phyloP scores from a whole-genome alignment of 2,797 vertebrate genomes.

The Intellagama lesueurii region DNA sequence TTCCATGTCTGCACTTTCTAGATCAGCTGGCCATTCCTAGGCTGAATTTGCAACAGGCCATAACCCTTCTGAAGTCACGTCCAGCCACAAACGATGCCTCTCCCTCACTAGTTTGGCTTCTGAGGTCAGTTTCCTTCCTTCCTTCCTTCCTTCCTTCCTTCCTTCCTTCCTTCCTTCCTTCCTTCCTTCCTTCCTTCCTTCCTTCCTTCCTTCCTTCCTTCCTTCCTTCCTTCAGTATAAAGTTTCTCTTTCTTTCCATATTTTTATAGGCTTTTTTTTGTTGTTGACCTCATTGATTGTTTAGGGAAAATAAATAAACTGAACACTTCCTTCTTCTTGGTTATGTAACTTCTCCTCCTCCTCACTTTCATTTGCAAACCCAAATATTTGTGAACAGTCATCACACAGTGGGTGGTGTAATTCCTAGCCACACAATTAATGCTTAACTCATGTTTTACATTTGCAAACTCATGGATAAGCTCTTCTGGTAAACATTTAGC shows the following conservation, averaged over 20 bases:
- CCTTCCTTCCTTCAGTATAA: too few species aligned
- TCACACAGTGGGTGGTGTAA: background rate
- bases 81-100: background rate
- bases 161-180: too few species aligned
- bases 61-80: background rate
- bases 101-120: background rate
- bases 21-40: background rate
- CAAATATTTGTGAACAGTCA: slow-evolving; percentile 27
- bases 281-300: too few species aligned
- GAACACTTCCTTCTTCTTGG: background rate
- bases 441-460: background rate
- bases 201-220: too few species aligned
- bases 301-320: too few species aligned
- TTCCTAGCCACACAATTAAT: background rate
- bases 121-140: background rate
- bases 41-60: background rate
- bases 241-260: too few species aligned
- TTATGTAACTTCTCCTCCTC: background rate
- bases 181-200: too few species aligned
- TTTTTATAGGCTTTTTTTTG: too few species aligned
- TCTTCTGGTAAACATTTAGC: background rate
- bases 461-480: background rate
- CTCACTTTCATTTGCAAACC: background rate
- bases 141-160: too few species aligned
- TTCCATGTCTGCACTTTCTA: background rate